These are phyloP conservation scores for Vanessa tameamea DNA, from an alignment of 1,140 invertebrate genomes.

Conservation along the genomic window DNA sequence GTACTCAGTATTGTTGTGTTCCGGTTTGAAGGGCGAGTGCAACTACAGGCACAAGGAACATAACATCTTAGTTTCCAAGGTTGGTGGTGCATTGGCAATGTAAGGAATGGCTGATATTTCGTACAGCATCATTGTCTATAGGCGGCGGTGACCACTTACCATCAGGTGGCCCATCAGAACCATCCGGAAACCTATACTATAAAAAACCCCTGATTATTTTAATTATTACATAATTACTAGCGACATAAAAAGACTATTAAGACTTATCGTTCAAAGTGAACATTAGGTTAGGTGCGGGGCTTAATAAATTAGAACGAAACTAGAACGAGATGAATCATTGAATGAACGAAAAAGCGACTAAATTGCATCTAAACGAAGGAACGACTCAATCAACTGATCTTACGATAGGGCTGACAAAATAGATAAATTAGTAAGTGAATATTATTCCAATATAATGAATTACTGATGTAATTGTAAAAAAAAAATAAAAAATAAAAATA, in stretches of 20 bases:
- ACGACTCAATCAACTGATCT: slow-evolving; percentile 30
- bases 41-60: too few relatives aligned
- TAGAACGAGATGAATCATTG: slow-evolving; percentile 14
- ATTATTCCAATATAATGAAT: neutral
- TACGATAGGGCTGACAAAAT: neutral
- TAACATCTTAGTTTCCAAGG: too few relatives aligned
- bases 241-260: neutral
- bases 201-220: neutral
- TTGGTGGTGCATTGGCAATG: too few relatives aligned
- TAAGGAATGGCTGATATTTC: too few relatives aligned
- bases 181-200: too few relatives aligned
- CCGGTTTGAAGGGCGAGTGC: too few relatives aligned
- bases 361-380: slow-evolving; percentile 38
- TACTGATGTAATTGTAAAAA: neutral
- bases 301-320: slow-evolving; percentile 24
- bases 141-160: too few relatives aligned
- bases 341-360: slow-evolving; percentile 32
- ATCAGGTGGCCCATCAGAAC: too few relatives aligned
- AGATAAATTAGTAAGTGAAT: neutral
- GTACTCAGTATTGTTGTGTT: too few relatives aligned
- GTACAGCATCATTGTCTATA: too few relatives aligned
- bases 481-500: too few relatives aligned
- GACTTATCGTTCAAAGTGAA: neutral
- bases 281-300: slow-evolving; percentile 10
- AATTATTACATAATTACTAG: neutral